Conservation (phyloP, 2,888 invertebrate genomes). For the Masnerella sp. region DNA sequence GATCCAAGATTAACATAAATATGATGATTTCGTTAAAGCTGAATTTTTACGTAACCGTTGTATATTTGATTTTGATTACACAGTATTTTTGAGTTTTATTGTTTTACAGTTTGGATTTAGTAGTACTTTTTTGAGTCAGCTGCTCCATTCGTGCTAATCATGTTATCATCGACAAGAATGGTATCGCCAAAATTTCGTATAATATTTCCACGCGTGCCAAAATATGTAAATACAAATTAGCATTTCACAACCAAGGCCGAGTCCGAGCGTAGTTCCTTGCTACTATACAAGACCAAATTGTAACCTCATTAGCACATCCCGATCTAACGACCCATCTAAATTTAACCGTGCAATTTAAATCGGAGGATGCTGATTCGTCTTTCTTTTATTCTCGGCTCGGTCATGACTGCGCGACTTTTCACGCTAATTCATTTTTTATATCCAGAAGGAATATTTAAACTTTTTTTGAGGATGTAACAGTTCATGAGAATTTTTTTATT, state of each 20-base stretch:
- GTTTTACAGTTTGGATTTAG: too few species aligned
- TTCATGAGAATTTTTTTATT: too few species aligned
- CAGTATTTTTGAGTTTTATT: too few species aligned
- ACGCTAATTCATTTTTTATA: constrained; percentile 19
- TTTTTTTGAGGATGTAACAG: too few species aligned
- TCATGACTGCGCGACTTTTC: constrained; percentile 22
- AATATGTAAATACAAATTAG: constrained; percentile 48
- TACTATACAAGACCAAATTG: constrained; percentile 42
- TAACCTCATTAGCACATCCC: constrained; percentile 52
- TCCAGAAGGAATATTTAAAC: too few species aligned
- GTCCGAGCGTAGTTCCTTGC: constrained; percentile 19
- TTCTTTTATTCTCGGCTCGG: constrained; percentile 28
- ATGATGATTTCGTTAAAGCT: too few species aligned
- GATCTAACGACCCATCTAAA: constrained; percentile 54
- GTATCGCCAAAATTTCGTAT: constrained; percentile 6
- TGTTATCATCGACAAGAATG: constrained; percentile 13
- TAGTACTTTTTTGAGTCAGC: too few species aligned
- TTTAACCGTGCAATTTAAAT: constrained; percentile 55
- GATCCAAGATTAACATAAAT: too few species aligned
- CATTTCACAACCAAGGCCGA: constrained; percentile 49
- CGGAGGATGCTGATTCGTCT: constrained; percentile 29
- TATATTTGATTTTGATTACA: too few species aligned
- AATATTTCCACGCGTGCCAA: constrained; percentile 32
- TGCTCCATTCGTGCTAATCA: too few species aligned
- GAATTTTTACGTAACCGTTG: too few species aligned